Percentiles rank a stretch among this genome's conserved stretches.
Conservation (phyloP, 2,888 invertebrate species). For the Aplocera efformata region DNA sequence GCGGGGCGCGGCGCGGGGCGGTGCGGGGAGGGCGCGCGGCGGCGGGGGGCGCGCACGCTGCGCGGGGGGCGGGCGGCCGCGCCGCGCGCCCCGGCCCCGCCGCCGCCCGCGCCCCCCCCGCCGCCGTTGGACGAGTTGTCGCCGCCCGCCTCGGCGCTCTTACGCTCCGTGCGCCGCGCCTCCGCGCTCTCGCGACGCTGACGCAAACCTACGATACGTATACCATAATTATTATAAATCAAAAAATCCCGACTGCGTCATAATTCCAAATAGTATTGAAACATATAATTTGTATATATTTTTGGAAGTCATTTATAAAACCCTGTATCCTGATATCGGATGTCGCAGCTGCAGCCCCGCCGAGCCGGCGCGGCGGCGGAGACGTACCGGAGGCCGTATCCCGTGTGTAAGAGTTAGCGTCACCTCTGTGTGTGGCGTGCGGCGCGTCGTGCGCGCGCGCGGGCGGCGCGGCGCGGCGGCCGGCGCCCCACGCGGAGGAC, state of each 20-base stretch:
- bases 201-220: conserved; percentile 5
- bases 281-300: no score
- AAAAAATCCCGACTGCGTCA: no score
- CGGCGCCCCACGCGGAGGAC: conserved; percentile 11
- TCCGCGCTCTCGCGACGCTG: conserved; percentile 11
- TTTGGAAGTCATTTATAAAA: no score
- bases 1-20: conserved; percentile 27
- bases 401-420: no score
- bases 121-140: conserved; percentile 9
- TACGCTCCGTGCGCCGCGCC: conserved; percentile 24
- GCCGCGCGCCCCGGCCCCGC: conserved; percentile 19
- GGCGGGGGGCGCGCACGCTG: conserved; percentile 21
- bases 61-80: conserved; percentile 21
- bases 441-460: conserved; percentile 23
- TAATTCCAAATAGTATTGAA: no score
- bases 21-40: conserved; percentile 16
- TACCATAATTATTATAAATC: conserved; percentile 14
- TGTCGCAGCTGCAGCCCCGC: no score
- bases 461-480: conserved; percentile 6
- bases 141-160: conserved; percentile 21
- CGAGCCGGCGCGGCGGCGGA: conserved; percentile 11
- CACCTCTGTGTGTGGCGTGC: conserved; percentile 2
- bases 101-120: conserved; percentile 19
- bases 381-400: no score
- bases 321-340: no score